Evolutionary conservation across 2,797 vertebrate species (phyloP).

Genomic region (Semotilus atromaculatus): DNA sequence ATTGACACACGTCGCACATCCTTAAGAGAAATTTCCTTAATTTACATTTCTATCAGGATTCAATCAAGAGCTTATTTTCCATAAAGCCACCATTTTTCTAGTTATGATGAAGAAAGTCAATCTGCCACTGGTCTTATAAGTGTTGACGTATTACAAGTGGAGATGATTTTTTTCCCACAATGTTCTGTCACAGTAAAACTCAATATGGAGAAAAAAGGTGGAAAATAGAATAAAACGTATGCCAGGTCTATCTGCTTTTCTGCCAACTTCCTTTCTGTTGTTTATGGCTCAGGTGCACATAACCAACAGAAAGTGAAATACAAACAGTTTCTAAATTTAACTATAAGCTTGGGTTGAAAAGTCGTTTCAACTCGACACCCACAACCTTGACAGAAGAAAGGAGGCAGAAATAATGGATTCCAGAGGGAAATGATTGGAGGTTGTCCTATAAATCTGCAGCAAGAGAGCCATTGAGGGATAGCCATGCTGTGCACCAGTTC

Average conservation of each 20-base stretch:
- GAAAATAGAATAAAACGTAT: slow-evolving; percentile 11
- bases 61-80: neutral
- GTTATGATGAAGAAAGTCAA: slow-evolving; percentile 5
- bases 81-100: neutral
- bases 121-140: neutral
- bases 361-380: slow-evolving; percentile 59
- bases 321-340: slow-evolving; percentile 71
- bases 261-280: neutral
- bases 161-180: neutral
- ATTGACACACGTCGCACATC: slow-evolving; percentile 3
- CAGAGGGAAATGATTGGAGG: slow-evolving; percentile 66
- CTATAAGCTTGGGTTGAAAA: slow-evolving; percentile 60
- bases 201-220: neutral
- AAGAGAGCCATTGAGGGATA: slow-evolving; percentile 62
- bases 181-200: neutral
- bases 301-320: slow-evolving; percentile 61
- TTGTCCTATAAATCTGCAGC: slow-evolving; percentile 67
- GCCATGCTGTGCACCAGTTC: slow-evolving; percentile 59
- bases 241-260: neutral
- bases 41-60: slow-evolving; percentile 5
- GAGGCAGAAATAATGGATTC: slow-evolving; percentile 71
- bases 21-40: neutral
- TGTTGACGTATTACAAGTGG: neutral
- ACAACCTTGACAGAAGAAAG: slow-evolving; percentile 68
- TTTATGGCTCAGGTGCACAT: slow-evolving; percentile 46